A percentile compares a stretch with the other conserved stretches of the same genome.
These are phyloP conservation scores for Pseudomyrmex dendroicus DNA, from an alignment of 1,140 invertebrate genomes.

Conservation along the genomic window DNA sequence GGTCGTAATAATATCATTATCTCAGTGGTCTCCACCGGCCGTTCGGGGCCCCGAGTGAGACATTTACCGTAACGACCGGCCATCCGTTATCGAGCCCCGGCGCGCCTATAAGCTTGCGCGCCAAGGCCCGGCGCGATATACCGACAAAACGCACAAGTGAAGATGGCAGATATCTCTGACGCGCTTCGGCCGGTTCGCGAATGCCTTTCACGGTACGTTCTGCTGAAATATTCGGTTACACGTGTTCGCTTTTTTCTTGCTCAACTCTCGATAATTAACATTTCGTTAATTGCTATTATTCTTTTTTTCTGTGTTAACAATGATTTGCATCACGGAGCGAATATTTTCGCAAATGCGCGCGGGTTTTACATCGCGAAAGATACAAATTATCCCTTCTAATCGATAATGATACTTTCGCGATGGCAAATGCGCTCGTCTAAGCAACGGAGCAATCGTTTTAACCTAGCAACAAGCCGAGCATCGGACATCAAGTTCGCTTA, in stretches of 20 bases:
- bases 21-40: slow-evolving; percentile 74
- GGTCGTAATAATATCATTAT: slow-evolving; percentile 83
- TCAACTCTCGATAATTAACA: slow-evolving; percentile 7
- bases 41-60: slow-evolving; percentile 74
- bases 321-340: not conserved
- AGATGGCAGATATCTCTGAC: slow-evolving; percentile 57
- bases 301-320: not conserved
- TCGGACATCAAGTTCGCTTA: slow-evolving; percentile 57
- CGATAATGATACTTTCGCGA: slow-evolving; percentile 31
- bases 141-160: slow-evolving; percentile 61
- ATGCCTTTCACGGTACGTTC: not conserved
- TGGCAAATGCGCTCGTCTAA: slow-evolving; percentile 14
- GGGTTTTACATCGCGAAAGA: not conserved
- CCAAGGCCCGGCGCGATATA: slow-evolving; percentile 30
- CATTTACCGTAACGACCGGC: slow-evolving; percentile 77
- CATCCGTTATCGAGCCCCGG: slow-evolving; percentile 73
- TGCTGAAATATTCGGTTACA: not conserved
- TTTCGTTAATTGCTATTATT: too few species aligned
- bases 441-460: slow-evolving; percentile 58
- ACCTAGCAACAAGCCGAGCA: slow-evolving; percentile 51
- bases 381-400: slow-evolving; percentile 18
- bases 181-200: slow-evolving; percentile 1
- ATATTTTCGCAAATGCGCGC: not conserved
- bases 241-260: not conserved
- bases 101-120: slow-evolving; percentile 64